These are phyloP conservation scores for Lobophora halterata DNA, from an alignment of 2,888 invertebrate genomes.

Conservation along the genomic window DNA sequence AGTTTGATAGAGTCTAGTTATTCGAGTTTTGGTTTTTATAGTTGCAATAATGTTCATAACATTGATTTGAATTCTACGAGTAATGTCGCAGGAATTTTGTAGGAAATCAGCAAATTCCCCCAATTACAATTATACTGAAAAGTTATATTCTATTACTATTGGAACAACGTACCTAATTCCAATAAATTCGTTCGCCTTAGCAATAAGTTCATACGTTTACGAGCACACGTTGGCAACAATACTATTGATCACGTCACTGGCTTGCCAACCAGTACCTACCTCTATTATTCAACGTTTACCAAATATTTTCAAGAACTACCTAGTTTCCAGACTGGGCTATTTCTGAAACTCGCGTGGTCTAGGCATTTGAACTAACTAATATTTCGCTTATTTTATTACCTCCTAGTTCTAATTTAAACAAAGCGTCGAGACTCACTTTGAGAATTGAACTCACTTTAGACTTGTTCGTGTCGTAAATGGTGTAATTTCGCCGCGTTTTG, in stretches of 20 bases:
- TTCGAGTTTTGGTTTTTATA: too few relatives aligned
- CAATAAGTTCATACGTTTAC: constrained; percentile 30
- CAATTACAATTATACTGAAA: too few relatives aligned
- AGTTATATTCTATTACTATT: constrained; percentile 7
- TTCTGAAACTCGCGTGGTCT: constrained; percentile 56
- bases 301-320: constrained; percentile 42
- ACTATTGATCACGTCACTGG: constrained; percentile 28
- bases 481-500: constrained; percentile 3
- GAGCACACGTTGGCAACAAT: constrained; percentile 30
- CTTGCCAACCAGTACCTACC: constrained; percentile 18
- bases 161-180: constrained; percentile 19
- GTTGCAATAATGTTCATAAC: too few relatives aligned
- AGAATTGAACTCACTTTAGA: too few relatives aligned
- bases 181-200: constrained; percentile 21
- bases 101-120: too few relatives aligned
- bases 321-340: constrained; percentile 47
- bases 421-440: neutral
- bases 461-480: too few relatives aligned
- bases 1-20: too few relatives aligned
- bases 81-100: too few relatives aligned
- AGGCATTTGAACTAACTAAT: constrained; percentile 57
- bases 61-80: too few relatives aligned
- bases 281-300: constrained; percentile 23
- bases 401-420: neutral
- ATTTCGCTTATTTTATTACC: constrained; percentile 30